Percentiles rank a stretch among this genome's conserved stretches.
These are phyloP conservation scores for Loris lydekkerianus DNA, from an alignment of 2,797 vertebrate species.

Conservation along the genomic window DNA sequence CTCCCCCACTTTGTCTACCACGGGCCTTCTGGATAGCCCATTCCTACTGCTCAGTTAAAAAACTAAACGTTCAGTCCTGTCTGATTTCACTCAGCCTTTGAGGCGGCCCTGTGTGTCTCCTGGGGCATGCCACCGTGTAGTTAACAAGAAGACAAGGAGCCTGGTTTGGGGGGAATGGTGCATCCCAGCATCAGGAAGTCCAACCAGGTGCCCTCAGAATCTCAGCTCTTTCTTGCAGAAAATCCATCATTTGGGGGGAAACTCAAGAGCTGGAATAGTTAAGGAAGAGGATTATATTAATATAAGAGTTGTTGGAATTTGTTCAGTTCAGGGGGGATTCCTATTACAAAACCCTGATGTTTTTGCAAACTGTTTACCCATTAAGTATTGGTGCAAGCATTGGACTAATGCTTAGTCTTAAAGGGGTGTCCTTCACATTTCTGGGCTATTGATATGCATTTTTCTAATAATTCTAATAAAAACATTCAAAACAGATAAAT, in stretches of 20 bases:
- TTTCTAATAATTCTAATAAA: slow-evolving; percentile 30
- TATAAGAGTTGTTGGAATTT: neutral
- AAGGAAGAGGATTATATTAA: neutral
- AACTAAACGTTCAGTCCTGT: neutral
- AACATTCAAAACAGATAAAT: neutral
- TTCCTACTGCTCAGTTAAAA: neutral
- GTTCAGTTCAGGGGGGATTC: neutral
- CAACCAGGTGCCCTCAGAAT: neutral
- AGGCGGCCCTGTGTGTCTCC: neutral
- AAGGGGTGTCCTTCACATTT: neutral
- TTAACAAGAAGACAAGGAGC: neutral
- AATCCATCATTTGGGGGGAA: neutral
- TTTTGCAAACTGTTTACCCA: neutral
- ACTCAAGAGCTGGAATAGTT: neutral
- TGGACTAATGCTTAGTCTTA: neutral
- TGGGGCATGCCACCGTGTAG: neutral
- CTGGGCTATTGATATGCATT: neutral
- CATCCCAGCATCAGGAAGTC: neutral
- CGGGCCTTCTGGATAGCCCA: neutral
- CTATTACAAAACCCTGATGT: neutral
- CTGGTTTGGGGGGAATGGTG: neutral
- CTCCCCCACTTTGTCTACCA: neutral
- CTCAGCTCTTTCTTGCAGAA: neutral
- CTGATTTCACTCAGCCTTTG: neutral
- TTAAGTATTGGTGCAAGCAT: neutral